phyloP scores from a whole-genome alignment of 2,797 vertebrate species.

The Cossypha heuglini region DNA sequence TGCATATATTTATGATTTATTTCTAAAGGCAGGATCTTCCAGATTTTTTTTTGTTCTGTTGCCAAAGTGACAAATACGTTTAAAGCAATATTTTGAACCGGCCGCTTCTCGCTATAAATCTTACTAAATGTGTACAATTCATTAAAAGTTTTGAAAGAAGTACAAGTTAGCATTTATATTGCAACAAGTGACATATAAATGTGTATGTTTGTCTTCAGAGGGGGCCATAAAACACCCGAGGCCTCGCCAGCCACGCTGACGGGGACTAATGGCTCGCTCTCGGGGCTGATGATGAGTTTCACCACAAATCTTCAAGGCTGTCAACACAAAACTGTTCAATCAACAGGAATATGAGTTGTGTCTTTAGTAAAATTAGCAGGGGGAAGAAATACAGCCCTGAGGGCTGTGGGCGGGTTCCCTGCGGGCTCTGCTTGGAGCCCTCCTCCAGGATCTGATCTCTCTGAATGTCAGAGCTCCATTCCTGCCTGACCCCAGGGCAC shows the following conservation, averaged over 20 bases:
- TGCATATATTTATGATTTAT: constrained; percentile 82
- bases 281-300: not conserved
- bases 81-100: constrained; percentile 76
- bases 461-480: not conserved
- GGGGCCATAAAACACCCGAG: not conserved
- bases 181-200: constrained; percentile 72
- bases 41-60: constrained; percentile 69
- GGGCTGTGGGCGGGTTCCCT: not conserved
- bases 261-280: not conserved
- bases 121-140: constrained; percentile 69
- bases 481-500: not conserved
- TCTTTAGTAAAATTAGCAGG: constrained; percentile 58
- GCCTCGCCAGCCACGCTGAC: not conserved
- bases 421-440: not conserved
- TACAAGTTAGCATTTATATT: constrained; percentile 70
- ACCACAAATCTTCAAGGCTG: constrained; percentile 56
- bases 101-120: constrained; percentile 77
- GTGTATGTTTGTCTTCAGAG: constrained; percentile 53
- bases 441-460: not conserved
- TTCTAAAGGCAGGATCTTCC: constrained; percentile 58
- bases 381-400: constrained; percentile 19
- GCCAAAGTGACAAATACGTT: constrained; percentile 82
- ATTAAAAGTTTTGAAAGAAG: constrained; percentile 80
- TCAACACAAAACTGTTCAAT: constrained; percentile 53
- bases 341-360: constrained; percentile 50